Evolutionary conservation across 1,140 invertebrate genomes (phyloP), one percentile per base, ranked within the genome.

Genomic region (Aphis gossypii): DNA sequence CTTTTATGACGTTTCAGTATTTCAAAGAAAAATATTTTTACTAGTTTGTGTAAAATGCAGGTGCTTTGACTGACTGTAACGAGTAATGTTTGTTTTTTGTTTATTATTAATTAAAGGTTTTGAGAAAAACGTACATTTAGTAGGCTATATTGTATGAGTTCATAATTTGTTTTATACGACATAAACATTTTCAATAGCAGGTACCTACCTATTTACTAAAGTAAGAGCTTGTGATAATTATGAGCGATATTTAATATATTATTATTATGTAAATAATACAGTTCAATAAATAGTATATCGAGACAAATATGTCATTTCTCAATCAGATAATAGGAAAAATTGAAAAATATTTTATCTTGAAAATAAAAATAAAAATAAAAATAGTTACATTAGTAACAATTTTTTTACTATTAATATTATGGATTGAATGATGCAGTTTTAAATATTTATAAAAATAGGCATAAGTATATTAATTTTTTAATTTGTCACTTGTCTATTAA

Each of bases 1-100:
- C 60, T 76, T 84, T 84, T 84, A 23, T 25, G 83, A 84, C 83
- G 60, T 76, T 76, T n/a, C n/a, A n/a, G 60, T 84, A 84, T 84
- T 84, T 84, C 83, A 41, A 84, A 84, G 23, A n/a, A 84, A 41
- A 41, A 44, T 41, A 84, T 44, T 44, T 38, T 84, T 23, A 84
- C 7, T 84, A 14, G 83, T 23, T 84, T 84, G 41, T 7, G 21
- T 41, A 41, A 38, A 84, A 84, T 84, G 9, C 41, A 84, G 83
- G 23, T 25, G 8, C 41, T 84, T 84, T 41, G 83, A 44, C 21
- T 84, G 38, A 30, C 38, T 84, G 83, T 38, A 25, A 84, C 38
- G 23, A 84, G 83, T 84, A 9, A 84, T 23, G 21, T 84, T 84
- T 41, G 14, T 38, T 41, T 84, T 84, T 76, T n/a, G 60, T 76